Percentiles rank a stretch among this genome's conserved stretches.
Conservation (phyloP, 1,140 invertebrate genomes). For the Cepaea nemoralis region DNA sequence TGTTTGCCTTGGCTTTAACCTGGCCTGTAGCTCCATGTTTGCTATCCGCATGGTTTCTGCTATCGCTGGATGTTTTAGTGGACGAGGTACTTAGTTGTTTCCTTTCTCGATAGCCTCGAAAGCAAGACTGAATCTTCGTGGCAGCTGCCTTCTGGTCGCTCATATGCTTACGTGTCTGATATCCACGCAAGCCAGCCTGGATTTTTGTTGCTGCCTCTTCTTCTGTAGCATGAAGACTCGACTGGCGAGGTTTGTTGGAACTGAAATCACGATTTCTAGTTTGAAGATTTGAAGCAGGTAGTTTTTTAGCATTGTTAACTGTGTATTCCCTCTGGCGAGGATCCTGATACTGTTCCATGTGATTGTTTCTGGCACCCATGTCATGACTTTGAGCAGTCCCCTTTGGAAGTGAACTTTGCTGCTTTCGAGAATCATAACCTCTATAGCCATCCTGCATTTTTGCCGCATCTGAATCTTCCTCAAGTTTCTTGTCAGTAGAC, state of each 20-base stretch:
- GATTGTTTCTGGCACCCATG: too few species aligned
- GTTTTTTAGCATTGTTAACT: not conserved
- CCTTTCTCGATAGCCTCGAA: not conserved
- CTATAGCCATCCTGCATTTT: constrained; percentile 77
- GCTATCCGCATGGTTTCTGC: too few species aligned
- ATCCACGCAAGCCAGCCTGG: constrained; percentile 82
- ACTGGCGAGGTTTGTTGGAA: too few species aligned
- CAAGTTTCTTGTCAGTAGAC: not conserved
- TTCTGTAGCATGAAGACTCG: too few species aligned
- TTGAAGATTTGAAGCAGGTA: not conserved
- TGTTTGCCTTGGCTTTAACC: too few species aligned
- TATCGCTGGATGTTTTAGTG: too few species aligned
- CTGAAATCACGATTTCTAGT: not conserved
- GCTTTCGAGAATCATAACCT: constrained; percentile 53
- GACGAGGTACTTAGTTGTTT: not conserved
- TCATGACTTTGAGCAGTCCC: not conserved
- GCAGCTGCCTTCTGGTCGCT: constrained; percentile 18
- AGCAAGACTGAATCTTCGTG: constrained; percentile 1
- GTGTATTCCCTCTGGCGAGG: too few species aligned
- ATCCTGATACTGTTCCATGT: too few species aligned
- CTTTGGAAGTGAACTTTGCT: constrained; percentile 4
- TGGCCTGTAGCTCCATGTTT: too few species aligned
- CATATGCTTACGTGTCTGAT: constrained; percentile 79
- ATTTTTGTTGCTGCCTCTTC: constrained; percentile 79
- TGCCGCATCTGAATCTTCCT: constrained; percentile 74